A percentile compares a stretch with the other conserved stretches of the same genome.
Evolutionary conservation across 2,113 vertebrate species (phyloP).

Genomic region (Rhinichthys klamathensis): DNA sequence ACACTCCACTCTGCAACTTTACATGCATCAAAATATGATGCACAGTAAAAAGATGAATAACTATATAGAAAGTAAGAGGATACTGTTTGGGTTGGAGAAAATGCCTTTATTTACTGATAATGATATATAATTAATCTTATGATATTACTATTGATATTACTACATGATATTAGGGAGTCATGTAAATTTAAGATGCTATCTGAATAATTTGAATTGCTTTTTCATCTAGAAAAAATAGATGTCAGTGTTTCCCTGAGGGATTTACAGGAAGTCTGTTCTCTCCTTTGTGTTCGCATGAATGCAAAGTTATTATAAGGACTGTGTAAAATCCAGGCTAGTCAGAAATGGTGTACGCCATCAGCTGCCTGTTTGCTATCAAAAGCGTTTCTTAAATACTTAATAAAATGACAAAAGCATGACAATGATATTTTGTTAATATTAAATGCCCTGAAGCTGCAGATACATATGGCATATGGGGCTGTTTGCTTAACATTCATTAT

Average conservation of each 20-base stretch:
- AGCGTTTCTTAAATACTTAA: neutral
- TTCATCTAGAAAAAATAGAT: neutral
- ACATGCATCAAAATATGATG: neutral
- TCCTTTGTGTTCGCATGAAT: neutral
- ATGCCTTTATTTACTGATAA: neutral
- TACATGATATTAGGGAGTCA: neutral
- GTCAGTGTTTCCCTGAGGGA: neutral
- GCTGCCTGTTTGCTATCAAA: neutral
- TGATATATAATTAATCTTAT: neutral
- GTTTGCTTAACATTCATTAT: neutral
- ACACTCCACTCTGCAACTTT: neutral
- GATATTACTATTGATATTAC: too few relatives aligned
- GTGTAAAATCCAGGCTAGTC: conserved; percentile 54
- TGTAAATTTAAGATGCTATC: neutral
- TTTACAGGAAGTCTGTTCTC: neutral
- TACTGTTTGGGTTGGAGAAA: neutral
- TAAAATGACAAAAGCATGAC: neutral
- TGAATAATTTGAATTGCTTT: neutral
- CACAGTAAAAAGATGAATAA: neutral
- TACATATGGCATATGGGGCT: neutral
- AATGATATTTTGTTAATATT: neutral
- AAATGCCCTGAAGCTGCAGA: neutral
- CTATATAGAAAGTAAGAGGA: neutral
- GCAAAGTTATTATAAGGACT: conserved; percentile 61
- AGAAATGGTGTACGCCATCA: neutral